Conservation (phyloP, 2,888 invertebrate genomes). For the Andrena trimmerana region DNA sequence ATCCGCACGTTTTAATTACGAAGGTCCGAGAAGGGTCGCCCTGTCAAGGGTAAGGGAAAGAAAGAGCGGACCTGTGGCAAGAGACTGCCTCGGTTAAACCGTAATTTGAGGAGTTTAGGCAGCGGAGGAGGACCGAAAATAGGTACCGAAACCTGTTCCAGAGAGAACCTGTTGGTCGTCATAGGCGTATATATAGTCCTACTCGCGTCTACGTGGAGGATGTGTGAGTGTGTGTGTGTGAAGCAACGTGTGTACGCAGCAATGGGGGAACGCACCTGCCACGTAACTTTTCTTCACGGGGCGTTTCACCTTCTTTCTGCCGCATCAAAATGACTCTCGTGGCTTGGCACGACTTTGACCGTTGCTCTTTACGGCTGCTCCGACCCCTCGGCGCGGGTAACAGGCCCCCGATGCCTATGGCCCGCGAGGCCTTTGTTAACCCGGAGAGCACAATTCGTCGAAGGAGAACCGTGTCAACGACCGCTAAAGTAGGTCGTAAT, state of each 20-base stretch:
- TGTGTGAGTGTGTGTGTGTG: background rate
- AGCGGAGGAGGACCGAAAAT: conserved; percentile 61
- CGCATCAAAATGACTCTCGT: conserved; percentile 57
- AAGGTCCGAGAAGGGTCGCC: conserved; percentile 10
- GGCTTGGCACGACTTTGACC: conserved; percentile 36
- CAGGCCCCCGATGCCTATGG: conserved; percentile 21
- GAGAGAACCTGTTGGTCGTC: conserved; percentile 68
- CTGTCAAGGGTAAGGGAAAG: conserved; percentile 35
- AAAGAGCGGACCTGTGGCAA: conserved; percentile 22
- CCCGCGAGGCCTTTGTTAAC: conserved; percentile 35
- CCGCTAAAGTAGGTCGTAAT: conserved; percentile 50
- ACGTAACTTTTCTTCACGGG: conserved; percentile 70
- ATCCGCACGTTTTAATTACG: conserved; percentile 53
- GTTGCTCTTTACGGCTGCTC: conserved; percentile 35
- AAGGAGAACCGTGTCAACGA: conserved; percentile 48
- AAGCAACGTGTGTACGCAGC: conserved; percentile 6
- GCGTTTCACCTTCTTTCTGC: conserved; percentile 66
- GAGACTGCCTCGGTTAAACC: conserved; percentile 27
- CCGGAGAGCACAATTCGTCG: conserved; percentile 14
- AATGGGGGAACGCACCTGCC: conserved; percentile 69
- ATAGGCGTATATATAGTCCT: conserved; percentile 40
- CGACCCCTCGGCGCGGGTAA: conserved; percentile 32
- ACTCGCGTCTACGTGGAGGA: conserved; percentile 8
- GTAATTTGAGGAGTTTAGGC: conserved; percentile 67
- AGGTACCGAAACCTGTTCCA: conserved; percentile 70